Base-by-base conservation (phyloP, 1,140 invertebrate genomes). In the Polypedilum vanderplanki region DNA sequence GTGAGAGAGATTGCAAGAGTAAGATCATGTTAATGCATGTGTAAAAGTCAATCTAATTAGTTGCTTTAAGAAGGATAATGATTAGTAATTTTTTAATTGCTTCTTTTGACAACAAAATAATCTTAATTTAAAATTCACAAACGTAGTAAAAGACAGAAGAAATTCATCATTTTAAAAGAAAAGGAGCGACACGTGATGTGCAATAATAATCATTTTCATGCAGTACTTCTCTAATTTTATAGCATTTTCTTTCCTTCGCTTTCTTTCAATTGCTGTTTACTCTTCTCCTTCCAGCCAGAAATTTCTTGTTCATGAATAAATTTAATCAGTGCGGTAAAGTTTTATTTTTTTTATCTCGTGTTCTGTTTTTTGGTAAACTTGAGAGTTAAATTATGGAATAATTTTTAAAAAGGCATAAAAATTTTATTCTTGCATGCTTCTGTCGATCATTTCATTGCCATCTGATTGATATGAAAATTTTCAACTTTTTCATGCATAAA, bases 241-340 rank as follows among this genome's bases (percentile, higher is more conserved):
- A 73, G 15, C 67, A 9, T 73, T 40, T 73, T 73, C 24, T 40
- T 73, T 73, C 24, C 10, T 73, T 73, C 18, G 20, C 24, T 10
- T 73, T n/a, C 73, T 73, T 73, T 40, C 22, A 73, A n/a, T 73
- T n/a, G 73, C 40, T 73, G 15, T 24, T 73, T 73, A 18, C 67
- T 22, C 7, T 73, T 73, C 67, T 5, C 18, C 18, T 22, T 22
- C 24, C 15, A 33, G 24, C 4, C 46, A 57, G 12, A 12, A 57
- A 33, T 33, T 57, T 57, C n/a, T 57, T n/a, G n/a, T 57, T n/a
- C 46, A 57, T 57, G 46, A n/a, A 57, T 57, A 57, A 15, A 57
- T 57, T 57, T 57, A 57, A 57, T 57, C 46, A 57, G 46, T 57
- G 46, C 46, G 46, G 46, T 57, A 57, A 33, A 33, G 2, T 33